Evolutionary conservation across 1,140 invertebrate species (phyloP), one percentile per base, ranked within the genome.

Genomic region (Neoseiulus cucumeris): DNA sequence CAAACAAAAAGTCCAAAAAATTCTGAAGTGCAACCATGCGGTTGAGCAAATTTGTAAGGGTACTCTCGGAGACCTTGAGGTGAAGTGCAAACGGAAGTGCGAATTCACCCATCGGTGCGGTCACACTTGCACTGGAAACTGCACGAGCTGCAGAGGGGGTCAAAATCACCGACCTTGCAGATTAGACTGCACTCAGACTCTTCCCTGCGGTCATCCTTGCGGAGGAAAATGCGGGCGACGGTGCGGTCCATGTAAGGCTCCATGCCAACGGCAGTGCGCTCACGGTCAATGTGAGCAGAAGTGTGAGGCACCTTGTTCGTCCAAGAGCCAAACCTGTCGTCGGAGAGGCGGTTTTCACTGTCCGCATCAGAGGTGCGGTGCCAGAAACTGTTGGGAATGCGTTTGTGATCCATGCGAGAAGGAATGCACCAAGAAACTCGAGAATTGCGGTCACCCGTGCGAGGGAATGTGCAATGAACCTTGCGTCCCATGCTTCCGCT

Each of bases 141-240:
- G 69, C 42, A 25, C 51, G 22, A 64, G 51, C 12, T 70, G 71
- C 42, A 42, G 67, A 66, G 65, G 65, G 55, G 69, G 68, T 9
- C 76, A 83, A 20, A 72, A 86, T 59, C 85, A 87, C 73, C 33
- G 66, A 30, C 64, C 71, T 7, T 78, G 77, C 68, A 64, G 30
- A n/a, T 29, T 72, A 51, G 66, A 67, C 25, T 78, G 75, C 44
- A 68, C 68, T 17, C 67, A 72, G 47, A 69, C 68, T 17, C 68
- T 77, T 1, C 69, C 77, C 22, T 77, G 76, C 69, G 75, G 74
- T 6, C 76, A 78, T 67, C 59, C 69, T 25, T 77, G 75, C 64
- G 65, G 67, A 22, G 69, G 66, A 39, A 39, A 17, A 30, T 71
- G 70, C 66, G 70, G 70, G 20, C 64, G 67, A 39, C 66, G 47